Evolutionary conservation across 2,797 vertebrate species (phyloP), one percentile per base, ranked within the genome.

Genomic region (Nannoperca obscura): DNA sequence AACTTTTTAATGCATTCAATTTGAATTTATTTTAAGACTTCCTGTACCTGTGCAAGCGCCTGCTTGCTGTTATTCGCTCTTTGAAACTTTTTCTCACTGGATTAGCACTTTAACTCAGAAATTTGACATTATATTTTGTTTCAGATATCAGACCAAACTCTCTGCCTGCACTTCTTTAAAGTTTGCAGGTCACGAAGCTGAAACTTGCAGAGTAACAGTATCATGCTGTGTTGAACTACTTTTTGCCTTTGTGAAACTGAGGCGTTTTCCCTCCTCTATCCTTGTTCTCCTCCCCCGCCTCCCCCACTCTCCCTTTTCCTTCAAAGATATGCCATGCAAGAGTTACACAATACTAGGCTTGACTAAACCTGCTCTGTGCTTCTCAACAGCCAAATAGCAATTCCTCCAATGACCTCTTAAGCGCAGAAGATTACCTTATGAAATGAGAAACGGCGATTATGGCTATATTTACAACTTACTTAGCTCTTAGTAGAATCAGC

Each of bases 391-490:
- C 78, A 69, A 82, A 66, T 4, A 81, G 54, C 76, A 71, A 64
- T 81, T 84, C 80, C 79, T 79, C 74, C 84, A 81, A 55, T 83
- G 88, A 92, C 88, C 89, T 78, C 44, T 66, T 85, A 89, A 93
- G 88, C 64, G 0, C 61, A 1, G 0, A 22, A 89, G 87, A 91
- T 93, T 91, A 91, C 82, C 73, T 85, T 61, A 67, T 85, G 78
- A 86, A 92, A 89, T 40, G 86, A 88, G 78, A 81, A 82, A 60
- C 27, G 11, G 53, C 67, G 87, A 92, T 90, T 86, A 86, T n/a
- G 77, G 78, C 73, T 60, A 79, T 84, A 86, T 91, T 91, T 88
- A 90, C 83, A 82, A 88, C 85, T 88, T 76, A 76, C 86, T 90
- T 90, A 84, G 79, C 74, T 63, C 42, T 69, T 32, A 61, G 44